These are phyloP conservation scores for Oxyruncus cristatus DNA, from an alignment of 2,113 vertebrate species.

Conservation along the genomic window DNA sequence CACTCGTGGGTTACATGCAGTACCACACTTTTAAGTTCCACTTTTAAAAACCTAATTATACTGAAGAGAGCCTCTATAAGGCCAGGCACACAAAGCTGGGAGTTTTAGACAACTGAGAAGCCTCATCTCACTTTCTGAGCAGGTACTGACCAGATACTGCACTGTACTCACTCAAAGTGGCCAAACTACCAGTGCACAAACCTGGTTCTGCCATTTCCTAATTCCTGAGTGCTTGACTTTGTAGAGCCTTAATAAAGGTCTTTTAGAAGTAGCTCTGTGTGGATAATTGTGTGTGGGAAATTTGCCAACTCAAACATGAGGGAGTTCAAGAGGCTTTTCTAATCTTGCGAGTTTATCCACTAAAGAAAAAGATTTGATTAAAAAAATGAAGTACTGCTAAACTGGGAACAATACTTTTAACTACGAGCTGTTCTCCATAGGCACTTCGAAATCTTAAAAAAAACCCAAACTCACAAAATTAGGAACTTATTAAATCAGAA, in stretches of 20 bases:
- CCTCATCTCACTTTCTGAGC: background rate
- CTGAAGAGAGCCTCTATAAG: background rate
- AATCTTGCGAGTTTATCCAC: constrained; percentile 40
- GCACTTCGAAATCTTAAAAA: background rate
- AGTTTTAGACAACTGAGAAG: background rate
- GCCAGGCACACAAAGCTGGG: background rate
- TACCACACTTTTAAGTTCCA: fast-evolving
- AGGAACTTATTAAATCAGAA: constrained; percentile 28
- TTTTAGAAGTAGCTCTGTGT: background rate
- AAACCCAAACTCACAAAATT: background rate
- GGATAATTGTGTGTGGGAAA: constrained; percentile 11
- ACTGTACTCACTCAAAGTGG: fast-evolving
- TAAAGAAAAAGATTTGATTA: constrained; percentile 49
- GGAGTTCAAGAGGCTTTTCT: constrained; percentile 54
- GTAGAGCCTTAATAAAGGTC: background rate
- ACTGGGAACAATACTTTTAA: constrained; percentile 17
- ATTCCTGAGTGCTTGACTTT: background rate
- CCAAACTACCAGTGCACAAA: background rate
- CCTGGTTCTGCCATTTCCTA: background rate
- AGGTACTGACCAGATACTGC: background rate
- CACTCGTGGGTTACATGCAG: fast-evolving
- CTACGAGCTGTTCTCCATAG: background rate
- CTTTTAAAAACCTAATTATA: background rate
- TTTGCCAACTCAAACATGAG: constrained; percentile 52
- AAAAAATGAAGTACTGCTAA: constrained; percentile 25